phyloP scores from a whole-genome alignment of 2,113 vertebrate genomes.

The Prunella fulvescens region DNA sequence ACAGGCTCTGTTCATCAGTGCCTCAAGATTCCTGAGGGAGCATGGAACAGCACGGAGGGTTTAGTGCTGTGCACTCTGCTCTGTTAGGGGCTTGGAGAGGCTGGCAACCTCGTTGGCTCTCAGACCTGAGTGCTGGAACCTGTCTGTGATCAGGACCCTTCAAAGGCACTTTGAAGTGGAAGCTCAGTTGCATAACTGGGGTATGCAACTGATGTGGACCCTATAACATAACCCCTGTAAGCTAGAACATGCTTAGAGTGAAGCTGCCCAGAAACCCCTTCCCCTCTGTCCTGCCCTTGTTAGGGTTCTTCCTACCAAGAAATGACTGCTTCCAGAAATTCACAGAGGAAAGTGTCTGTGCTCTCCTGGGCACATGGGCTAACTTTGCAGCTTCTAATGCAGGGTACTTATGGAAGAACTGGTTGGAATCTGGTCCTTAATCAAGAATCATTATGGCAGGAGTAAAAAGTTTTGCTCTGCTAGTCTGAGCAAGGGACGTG shows the following conservation, averaged over 20 bases:
- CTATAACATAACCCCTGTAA: background rate
- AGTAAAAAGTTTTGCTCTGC: background rate
- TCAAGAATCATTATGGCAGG: background rate
- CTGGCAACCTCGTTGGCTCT: background rate
- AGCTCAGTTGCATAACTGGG: background rate
- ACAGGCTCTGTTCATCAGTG: background rate
- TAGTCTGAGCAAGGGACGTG: background rate
- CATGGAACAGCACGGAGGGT: background rate
- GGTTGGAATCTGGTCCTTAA: background rate
- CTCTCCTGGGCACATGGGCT: background rate
- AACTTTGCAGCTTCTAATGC: background rate
- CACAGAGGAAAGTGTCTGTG: background rate
- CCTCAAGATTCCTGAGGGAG: background rate
- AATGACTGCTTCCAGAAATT: background rate
- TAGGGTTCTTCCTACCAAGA: background rate
- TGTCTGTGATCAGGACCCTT: background rate
- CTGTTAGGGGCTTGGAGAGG: background rate
- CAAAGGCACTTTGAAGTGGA: background rate
- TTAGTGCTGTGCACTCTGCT: background rate
- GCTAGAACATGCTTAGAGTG: background rate
- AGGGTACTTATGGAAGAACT: background rate
- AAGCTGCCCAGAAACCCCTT: background rate
- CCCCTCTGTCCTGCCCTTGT: background rate
- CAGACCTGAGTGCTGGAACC: background rate
- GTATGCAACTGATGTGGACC: background rate